Base-by-base conservation (phyloP, 2,888 invertebrate species). In the Muscina levida region DNA sequence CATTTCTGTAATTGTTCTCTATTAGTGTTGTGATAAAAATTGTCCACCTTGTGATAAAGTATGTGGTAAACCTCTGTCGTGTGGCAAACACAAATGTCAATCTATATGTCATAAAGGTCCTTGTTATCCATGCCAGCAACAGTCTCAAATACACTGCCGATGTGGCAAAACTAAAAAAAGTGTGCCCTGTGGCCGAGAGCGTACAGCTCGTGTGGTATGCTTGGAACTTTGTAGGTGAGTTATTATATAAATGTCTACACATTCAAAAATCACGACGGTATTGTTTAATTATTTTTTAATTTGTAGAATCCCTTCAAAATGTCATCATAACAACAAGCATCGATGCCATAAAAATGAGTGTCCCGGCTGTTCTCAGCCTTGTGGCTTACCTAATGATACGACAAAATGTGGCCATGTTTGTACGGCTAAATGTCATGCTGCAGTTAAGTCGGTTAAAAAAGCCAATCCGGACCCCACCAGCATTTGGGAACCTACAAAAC, bases 121-220 rank as follows among this genome's bases (percentile, higher is more conserved):
- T 0, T 97, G 96, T 85, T 96, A 95, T 90, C 96, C 96, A 0
- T 97, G 96, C 85, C 92, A 92, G 19, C 89, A 87, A 56, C 87
- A 88, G 51, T 88, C 90, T 0, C 87, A 87, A 83, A 85, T 91
- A 91, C 85, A 94, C 92, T 98, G 98, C 87, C 93, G 93, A 73
- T 98, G 98, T 89, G 96, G 97, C 57, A 92, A 92, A 77, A 96
- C 96, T 0, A 93, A 92, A 56, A 91, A 96, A 13, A 93, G 92
- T 10, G 96, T 98, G 1, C 96, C 97, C 0, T 98, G 98, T 90
- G 98, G 98, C 0, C 92, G 95, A 75, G 95, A 95, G 85, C 93
- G 93, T 73, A 92, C 92, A 83, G 94, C 95, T 0, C 95, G 94
- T 85, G 95, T 97, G 0, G 93, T 93, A 85, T 98, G 98, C 87